These are phyloP conservation scores for Camponotus floridanus DNA, from an alignment of 1,140 invertebrate genomes.

Conservation along the genomic window DNA sequence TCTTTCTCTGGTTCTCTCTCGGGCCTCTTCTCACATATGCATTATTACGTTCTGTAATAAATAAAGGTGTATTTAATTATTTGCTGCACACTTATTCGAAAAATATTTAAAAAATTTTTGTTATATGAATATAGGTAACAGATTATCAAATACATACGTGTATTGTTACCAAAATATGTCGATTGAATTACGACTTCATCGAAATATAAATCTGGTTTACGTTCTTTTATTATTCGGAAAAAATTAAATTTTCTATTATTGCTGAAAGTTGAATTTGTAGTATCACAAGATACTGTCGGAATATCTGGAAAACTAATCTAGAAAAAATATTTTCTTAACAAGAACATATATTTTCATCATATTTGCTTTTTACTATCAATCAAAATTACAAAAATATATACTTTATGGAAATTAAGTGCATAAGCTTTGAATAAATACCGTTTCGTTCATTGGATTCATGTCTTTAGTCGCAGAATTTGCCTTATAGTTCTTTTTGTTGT, in stretches of 20 bases:
- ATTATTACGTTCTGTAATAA: constrained; percentile 11
- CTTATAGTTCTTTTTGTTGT: constrained; percentile 17
- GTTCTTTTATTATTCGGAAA: neutral
- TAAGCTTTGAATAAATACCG: neutral
- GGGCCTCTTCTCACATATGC: neutral
- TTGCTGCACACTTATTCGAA: no score
- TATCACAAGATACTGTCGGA: neutral
- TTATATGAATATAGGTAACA: neutral
- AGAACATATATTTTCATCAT: neutral
- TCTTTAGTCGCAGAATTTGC: neutral
- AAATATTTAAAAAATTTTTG: neutral
- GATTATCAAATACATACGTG: neutral
- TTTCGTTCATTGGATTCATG: neutral
- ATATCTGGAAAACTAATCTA: constrained; percentile 30
- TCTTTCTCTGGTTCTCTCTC: no score
- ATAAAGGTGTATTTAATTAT: neutral
- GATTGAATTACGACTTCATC: neutral
- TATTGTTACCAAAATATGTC: neutral
- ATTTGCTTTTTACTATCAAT: neutral
- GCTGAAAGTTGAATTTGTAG: neutral
- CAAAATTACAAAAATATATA: neutral
- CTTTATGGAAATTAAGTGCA: neutral
- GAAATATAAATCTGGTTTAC: neutral
- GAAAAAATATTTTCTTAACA: neutral
- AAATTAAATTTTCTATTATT: constrained; percentile 4